phyloP scores from a whole-genome alignment of 2,888 invertebrate genomes.

The Epistrophella euchroma region DNA sequence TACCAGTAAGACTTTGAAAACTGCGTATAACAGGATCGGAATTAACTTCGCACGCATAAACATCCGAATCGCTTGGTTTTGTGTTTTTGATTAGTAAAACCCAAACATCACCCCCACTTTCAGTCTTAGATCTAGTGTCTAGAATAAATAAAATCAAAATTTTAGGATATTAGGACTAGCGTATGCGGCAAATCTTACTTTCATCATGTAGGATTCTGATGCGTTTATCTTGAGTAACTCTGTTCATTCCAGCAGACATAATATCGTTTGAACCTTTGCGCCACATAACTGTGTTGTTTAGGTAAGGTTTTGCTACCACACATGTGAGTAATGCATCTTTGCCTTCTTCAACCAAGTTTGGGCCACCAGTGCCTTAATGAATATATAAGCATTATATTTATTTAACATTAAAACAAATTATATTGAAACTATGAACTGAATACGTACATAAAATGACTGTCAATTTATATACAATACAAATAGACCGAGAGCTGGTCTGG shows the following conservation, averaged over 20 bases:
- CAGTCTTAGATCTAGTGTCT: constrained; percentile 81
- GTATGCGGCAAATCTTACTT: constrained; percentile 86
- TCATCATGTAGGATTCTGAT: constrained; percentile 91
- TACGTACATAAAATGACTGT: no score
- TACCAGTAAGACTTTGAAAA: constrained; percentile 91
- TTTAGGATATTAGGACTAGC: background rate
- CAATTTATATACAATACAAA: no score
- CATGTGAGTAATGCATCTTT: constrained; percentile 93
- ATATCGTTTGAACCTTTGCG: constrained; percentile 88
- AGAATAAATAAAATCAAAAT: constrained; percentile 8
- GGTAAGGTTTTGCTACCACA: constrained; percentile 87
- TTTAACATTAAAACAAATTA: no score
- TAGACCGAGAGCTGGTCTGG: no score
- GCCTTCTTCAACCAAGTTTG: constrained; percentile 86
- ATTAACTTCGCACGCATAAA: constrained; percentile 93
- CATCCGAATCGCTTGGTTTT: constrained; percentile 89
- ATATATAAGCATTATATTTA: background rate
- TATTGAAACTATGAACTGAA: no score
- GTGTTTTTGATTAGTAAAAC: constrained; percentile 91
- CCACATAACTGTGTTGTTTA: constrained; percentile 90
- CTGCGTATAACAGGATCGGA: constrained; percentile 91
- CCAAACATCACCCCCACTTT: constrained; percentile 92
- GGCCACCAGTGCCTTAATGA: constrained; percentile 82
- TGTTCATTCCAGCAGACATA: constrained; percentile 90
- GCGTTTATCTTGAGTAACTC: constrained; percentile 90